Base-by-base conservation (phyloP, 2,888 invertebrate species). In the Pegoplata infirma region DNA sequence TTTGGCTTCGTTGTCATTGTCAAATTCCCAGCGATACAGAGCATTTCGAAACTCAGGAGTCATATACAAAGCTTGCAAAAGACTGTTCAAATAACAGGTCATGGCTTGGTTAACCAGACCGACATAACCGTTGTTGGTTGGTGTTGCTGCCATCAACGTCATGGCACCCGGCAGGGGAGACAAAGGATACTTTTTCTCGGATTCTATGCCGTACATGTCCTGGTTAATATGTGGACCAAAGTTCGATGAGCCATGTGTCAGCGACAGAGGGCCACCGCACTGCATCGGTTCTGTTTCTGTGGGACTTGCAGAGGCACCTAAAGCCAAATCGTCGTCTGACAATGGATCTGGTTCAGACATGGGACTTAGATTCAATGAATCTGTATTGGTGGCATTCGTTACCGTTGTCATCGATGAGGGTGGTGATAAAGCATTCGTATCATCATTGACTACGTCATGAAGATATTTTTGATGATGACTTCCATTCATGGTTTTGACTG, bases 21-120 rank as follows among this genome's bases (percentile, higher is more conserved):
- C 93, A 85, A 93, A 95, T 86, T 94, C 93, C 94, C 95, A 95
- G 84, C 94, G 93, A 88, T 97, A 97, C 36, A 97, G 90, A 3
- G 95, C 95, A 90, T 97, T 97, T 44, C 97, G 91, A 87, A 97
- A 97, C 89, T 97, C 97, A 0, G 97, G 97, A 1, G 97, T 97
- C 96, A 97, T 97, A 86, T 92, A 97, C 5, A 97, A 90, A 0
- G 96, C 95, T 90, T 97, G 97, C 21, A 97, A 90, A 53, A 97
- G 90, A 89, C 96, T 96, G 90, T 97, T 97, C 73, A 97, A 91
- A 87, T 97, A 97, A 87, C 97, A 97, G 0, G 97, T 97, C 96
- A 97, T 97, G 0, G 96, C 96, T 88, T 96, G 95, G 88, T 96
- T 96, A 7, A 96, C 95, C 59, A 96, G 90, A 36, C 96, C 96